A percentile compares a stretch with the other conserved stretches of the same genome.
These are phyloP conservation scores for Lates calcarifer DNA, from an alignment of 2,113 vertebrate genomes.

Conservation along the genomic window DNA sequence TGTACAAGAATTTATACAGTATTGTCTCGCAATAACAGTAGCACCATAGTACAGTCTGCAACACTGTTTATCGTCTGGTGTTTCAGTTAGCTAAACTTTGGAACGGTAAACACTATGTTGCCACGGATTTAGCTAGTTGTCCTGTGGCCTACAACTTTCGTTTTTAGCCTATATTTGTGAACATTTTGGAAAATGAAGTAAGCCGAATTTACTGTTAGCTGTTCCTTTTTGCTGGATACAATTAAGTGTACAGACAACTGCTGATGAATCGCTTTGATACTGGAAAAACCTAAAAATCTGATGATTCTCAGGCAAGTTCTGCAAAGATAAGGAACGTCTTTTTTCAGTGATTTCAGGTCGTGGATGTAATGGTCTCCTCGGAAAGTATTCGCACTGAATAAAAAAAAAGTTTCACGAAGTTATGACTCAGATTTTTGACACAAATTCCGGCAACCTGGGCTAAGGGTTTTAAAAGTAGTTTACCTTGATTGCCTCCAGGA, in stretches of 20 bases:
- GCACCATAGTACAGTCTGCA: no score
- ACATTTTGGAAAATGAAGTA: neutral
- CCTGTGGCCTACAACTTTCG: neutral
- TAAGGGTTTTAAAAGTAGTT: no score
- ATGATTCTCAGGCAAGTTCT: neutral
- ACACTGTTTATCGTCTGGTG: no score
- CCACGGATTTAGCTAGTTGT: neutral
- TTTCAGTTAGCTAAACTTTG: no score
- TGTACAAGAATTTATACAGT: neutral
- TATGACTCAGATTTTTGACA: neutral
- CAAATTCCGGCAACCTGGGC: neutral
- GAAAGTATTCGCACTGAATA: neutral
- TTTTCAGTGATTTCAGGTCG: neutral
- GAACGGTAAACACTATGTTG: no score
- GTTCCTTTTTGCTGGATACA: no score
- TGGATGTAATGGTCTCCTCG: neutral
- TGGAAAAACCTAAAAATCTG: neutral
- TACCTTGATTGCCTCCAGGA: neutral
- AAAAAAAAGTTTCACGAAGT: no score
- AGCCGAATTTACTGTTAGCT: neutral
- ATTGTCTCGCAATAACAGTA: no score
- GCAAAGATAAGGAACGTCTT: accelerated
- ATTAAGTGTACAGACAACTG: no score
- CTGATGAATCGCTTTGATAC: neutral
- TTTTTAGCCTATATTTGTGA: neutral